Evolutionary conservation across 2,888 invertebrate genomes (phyloP).

Genomic region (Microdon myrmicae): DNA sequence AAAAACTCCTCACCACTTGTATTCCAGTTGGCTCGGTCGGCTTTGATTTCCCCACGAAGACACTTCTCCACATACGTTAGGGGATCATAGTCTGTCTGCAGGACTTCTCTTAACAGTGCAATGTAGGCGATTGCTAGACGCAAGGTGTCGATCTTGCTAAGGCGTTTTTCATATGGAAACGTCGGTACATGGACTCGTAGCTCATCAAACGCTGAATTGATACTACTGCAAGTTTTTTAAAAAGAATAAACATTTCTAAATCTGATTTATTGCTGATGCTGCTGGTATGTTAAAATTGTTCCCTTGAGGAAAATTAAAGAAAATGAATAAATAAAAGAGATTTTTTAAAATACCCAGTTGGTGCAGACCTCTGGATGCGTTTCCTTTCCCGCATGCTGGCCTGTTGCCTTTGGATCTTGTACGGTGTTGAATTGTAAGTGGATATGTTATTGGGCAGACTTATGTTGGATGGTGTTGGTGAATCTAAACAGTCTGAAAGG

Average conservation of each 20-base stretch:
- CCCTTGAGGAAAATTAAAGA: conserved; percentile 16
- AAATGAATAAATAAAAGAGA: conserved; percentile 57
- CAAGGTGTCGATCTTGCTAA: conserved; percentile 98
- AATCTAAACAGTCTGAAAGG: conserved; percentile 45
- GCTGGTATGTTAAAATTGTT: conserved; percentile 1
- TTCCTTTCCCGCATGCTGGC: conserved; percentile 97
- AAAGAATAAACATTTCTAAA: not conserved
- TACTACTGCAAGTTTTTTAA: conserved; percentile 81
- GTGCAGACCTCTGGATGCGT: conserved; percentile 97
- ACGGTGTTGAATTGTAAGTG: conserved; percentile 64
- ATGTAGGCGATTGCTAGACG: conserved; percentile 98
- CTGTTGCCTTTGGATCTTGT: conserved; percentile 86
- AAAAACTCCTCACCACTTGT: conserved; percentile 80
- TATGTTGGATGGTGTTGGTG: conserved; percentile 59
- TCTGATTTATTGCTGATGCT: not conserved
- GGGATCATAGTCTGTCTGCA: conserved; percentile 90
- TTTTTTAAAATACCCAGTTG: conserved; percentile 77
- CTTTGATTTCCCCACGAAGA: conserved; percentile 88
- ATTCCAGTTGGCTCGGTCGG: conserved; percentile 92
- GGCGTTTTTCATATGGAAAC: conserved; percentile 97
- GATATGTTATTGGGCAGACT: conserved; percentile 55
- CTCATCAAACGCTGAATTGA: conserved; percentile 99
- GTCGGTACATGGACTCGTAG: conserved; percentile 97
- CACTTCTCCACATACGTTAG: conserved; percentile 93
- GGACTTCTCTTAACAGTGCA: conserved; percentile 87